These are phyloP conservation scores for Phymorhynchus buccinoides DNA, from an alignment of 1,140 invertebrate genomes.

Conservation along the genomic window DNA sequence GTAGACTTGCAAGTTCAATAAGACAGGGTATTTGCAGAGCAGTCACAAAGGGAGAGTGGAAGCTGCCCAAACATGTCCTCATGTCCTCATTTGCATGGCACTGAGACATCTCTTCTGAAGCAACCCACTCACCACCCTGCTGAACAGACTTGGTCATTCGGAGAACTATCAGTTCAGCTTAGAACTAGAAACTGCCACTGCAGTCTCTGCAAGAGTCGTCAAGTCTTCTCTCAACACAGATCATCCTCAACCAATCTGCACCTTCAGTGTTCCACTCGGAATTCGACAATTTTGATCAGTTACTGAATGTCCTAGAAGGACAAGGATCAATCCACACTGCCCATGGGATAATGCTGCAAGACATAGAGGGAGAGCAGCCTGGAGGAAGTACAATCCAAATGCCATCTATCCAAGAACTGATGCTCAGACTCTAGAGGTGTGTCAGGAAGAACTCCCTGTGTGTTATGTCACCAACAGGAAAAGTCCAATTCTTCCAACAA, in stretches of 20 bases:
- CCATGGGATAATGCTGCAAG: slow-evolving; percentile 55
- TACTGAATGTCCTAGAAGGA: no score
- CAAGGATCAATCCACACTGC: slow-evolving; percentile 48
- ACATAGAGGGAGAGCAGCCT: slow-evolving; percentile 24
- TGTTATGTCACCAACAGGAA: slow-evolving; percentile 38
- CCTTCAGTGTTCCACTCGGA: slow-evolving; percentile 50
- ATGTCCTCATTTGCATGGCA: no score
- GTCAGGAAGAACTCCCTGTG: no score
- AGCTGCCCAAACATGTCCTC: slow-evolving; percentile 37
- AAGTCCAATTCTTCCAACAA: neutral
- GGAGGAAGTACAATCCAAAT: neutral
- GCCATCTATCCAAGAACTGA: no score
- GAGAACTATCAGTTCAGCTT: slow-evolving; percentile 49
- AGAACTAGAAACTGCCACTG: slow-evolving; percentile 44
- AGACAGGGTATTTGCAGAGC: no score
- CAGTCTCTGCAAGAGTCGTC: slow-evolving; percentile 35
- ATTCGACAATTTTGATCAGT: slow-evolving; percentile 59
- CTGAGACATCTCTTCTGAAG: slow-evolving; percentile 49
- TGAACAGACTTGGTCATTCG: slow-evolving; percentile 48
- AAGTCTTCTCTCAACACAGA: no score
- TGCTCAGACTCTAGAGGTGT: no score
- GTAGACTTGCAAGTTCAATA: no score
- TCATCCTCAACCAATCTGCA: no score
- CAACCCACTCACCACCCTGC: slow-evolving; percentile 39
- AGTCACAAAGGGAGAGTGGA: no score